Base-by-base conservation (phyloP, 2,888 invertebrate genomes). In the Drosophila anomalata region DNA sequence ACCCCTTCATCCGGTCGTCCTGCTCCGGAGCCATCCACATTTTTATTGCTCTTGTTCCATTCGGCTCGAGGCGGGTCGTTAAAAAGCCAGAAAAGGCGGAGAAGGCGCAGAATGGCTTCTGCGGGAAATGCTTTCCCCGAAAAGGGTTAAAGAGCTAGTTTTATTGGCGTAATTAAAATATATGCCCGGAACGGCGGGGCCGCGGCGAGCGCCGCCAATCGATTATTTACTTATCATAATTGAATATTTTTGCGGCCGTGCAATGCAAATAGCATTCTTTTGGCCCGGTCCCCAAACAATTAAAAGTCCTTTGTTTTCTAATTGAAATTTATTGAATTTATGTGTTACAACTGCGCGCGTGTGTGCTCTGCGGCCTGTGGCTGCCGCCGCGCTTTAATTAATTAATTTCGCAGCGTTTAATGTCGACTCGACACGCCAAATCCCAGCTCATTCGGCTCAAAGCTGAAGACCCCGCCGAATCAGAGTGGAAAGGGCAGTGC, bases 341-440 rank as follows among this genome's bases (percentile, higher is more conserved):
- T 72, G 42, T 53, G 42, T 22, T 17, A 12, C 47, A 9, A 5
- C 36, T 46, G 29, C 6, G 36, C 47, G 36, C 31, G 44, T 52
- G 42, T 58, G 51, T 29, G 22, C 17, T 36, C 33, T 8, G 48
- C 22, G n/a, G 39, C 48, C 60, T 33, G 59, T 68, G 60, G 78
- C 87, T 76, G 36, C 6, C 76, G 57, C 78, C 76, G 77, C 71
- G 76, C 73, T 82, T 82, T 82, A 82, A 87, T 87, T 82, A 82
- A 82, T 82, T 82, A 82, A 82, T 82, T 87, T 87, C 74, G 50
- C 63, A 63, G 83, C 79, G 57, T 78, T 81, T 87, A 78, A 82
- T 82, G 88, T 65, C 57, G 55, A 36, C 31, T 47, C 54, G 71
- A 42, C 82, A 82, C 82, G 82, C 88, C 70, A 85, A 39, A 24